Conservation (phyloP, 2,797 vertebrate genomes). For the Alfaro cultratus region DNA sequence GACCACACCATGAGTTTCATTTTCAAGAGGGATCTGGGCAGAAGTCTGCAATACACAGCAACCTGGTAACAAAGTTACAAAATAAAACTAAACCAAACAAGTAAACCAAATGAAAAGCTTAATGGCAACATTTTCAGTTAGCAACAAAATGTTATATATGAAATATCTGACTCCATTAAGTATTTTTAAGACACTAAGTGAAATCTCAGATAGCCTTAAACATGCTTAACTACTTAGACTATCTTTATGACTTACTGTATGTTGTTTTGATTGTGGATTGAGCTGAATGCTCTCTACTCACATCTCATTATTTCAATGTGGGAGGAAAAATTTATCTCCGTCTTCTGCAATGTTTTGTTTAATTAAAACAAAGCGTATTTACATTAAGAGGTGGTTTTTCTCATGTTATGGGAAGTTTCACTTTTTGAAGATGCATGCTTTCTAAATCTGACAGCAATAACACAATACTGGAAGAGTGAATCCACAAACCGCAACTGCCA, state of each 20-base stretch:
- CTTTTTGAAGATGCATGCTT: not conserved
- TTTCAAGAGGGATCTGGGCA: no score
- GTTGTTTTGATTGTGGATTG: not conserved
- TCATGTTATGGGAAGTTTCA: not conserved
- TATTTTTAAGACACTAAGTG: not conserved
- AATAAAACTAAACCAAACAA: not conserved
- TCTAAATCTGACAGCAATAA: not conserved
- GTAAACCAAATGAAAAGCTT: not conserved
- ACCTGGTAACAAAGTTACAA: no score
- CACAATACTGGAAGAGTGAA: not conserved
- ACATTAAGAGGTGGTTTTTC: not conserved
- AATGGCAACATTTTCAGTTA: not conserved
- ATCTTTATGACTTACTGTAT: no score
- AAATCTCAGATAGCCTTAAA: not conserved
- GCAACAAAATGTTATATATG: not conserved
- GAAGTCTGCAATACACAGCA: no score
- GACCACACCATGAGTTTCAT: no score
- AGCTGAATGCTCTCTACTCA: not conserved
- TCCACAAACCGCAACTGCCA: not conserved
- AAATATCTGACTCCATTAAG: not conserved
- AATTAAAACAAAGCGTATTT: not conserved
- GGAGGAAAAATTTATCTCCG: not conserved
- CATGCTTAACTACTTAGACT: not conserved
- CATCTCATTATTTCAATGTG: not conserved
- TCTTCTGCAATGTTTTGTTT: not conserved